Conservation (phyloP, 1,140 invertebrate species). For the Drosophila melanogaster region Release_6_plus_ISO1_MT NT_033777.3:16244001-16244500, state of each 20-base stretch:
- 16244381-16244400: too few relatives aligned
- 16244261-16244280: too few relatives aligned
- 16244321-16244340: too few relatives aligned
- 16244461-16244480: background rate
- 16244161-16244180: constrained; percentile 76
- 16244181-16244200: constrained; percentile 27
- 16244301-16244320: too few relatives aligned
- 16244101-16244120: constrained; percentile 35
- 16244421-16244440: too few relatives aligned
- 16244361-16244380: too few relatives aligned
- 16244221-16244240: constrained; percentile 13
- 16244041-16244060: constrained; percentile 4
- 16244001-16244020: constrained; percentile 57
- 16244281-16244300: too few relatives aligned
- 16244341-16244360: too few relatives aligned
- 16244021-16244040: constrained; percentile 54
- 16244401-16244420: too few relatives aligned
- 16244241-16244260: background rate
- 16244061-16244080: constrained; percentile 29
- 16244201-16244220: background rate
- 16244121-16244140: constrained; percentile 27
- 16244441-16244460: too few relatives aligned
- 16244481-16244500: background rate
- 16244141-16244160: constrained; percentile 74
- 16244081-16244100: constrained; percentile 20